Evolutionary conservation across 2,888 invertebrate species (phyloP), one percentile per base, ranked within the genome.

Genomic region (Melipona bicolor): DNA sequence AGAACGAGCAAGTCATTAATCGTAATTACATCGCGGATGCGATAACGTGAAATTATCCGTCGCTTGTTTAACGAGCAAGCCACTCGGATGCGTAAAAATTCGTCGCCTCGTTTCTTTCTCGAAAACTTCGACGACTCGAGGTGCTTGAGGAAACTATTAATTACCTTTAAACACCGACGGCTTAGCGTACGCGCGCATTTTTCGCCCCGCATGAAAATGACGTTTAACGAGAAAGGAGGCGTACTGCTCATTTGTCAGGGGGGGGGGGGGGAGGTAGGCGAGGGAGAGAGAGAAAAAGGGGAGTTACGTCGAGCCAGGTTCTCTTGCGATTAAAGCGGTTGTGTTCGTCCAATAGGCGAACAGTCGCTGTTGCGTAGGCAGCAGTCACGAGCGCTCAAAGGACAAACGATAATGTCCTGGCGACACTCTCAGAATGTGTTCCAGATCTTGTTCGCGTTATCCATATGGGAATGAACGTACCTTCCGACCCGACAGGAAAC

Each of bases 391-490:
- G 79, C 54, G 70, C 64, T 61, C 80, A 84, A 88, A 84, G 90
- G 88, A 91, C 88, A 88, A 88, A 91, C 89, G 90, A 91, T 91
- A 91, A 90, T 91, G 89, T 89, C 87, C 82, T 70, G 80, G 85
- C 87, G 90, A 89, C 90, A 85, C 85, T 78, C 85, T 78, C 83
- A 83, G 80, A 84, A 87, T 71, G 84, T 88, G 79, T 88, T 87
- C 71, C 82, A 85, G 84, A 89, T 89, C 85, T 82, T 87, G 88
- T 89, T 89, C 81, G 76, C 79, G 84, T 89, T 87, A 81, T 87
- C 80, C 80, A 15, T 64, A 15, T 73, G 59, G 73, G 80, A 77
- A 88, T 73, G 65, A 73, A 80, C 84, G 85, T 83, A 79, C 75
- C 75, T 79, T 32, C 77, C 59, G 64, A 56, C 36, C 13, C 70